These are phyloP conservation scores for Neotoxoptera formosana DNA, from an alignment of 1,140 invertebrate genomes.

Conservation along the genomic window DNA sequence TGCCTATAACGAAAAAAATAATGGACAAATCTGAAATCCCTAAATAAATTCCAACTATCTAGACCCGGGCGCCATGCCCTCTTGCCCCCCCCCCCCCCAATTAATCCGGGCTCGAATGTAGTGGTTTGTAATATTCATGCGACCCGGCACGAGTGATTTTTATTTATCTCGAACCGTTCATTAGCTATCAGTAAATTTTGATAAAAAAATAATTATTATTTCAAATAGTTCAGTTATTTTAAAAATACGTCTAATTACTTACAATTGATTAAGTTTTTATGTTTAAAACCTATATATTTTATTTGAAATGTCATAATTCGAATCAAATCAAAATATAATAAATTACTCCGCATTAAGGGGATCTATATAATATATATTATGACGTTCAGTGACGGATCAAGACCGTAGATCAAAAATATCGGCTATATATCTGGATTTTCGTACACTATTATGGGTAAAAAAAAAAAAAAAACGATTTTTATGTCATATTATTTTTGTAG, in stretches of 20 bases:
- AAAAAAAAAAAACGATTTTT: background rate
- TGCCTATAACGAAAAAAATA: too few species aligned
- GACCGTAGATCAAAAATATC: background rate
- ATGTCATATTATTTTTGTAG: too few species aligned
- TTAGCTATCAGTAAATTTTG: background rate
- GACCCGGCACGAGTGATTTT: background rate
- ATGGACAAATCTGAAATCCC: too few species aligned
- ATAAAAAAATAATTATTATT: background rate
- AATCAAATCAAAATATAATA: background rate
- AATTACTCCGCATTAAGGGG: background rate
- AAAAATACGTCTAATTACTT: background rate
- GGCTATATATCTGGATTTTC: background rate
- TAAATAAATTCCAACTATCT: too few species aligned
- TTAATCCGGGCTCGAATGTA: background rate
- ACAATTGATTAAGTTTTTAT: background rate
- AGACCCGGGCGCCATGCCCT: too few species aligned
- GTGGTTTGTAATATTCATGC: background rate
- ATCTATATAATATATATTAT: too few species aligned
- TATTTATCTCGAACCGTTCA: background rate
- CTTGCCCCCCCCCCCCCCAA: too few species aligned
- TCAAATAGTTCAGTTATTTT: background rate
- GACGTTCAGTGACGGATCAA: background rate
- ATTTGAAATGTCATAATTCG: background rate
- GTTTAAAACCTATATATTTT: background rate
- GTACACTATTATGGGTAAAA: background rate